phyloP scores from a whole-genome alignment of 2,113 vertebrate genomes.

The Strix uralensis region DNA sequence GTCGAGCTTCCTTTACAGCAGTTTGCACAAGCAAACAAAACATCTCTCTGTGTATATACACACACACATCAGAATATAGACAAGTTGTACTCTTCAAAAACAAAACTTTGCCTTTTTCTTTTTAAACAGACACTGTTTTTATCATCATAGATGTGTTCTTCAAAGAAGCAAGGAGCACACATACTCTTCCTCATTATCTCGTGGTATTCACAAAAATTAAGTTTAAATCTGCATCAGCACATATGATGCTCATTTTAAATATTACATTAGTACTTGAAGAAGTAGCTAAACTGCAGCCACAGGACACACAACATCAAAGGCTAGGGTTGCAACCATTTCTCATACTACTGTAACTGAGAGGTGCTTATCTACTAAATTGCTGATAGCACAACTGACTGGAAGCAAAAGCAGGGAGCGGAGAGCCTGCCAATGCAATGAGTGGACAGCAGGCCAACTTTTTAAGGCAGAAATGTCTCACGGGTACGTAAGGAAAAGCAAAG shows the following conservation, averaged over 20 bases:
- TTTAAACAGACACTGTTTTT: not conserved
- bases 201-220: not conserved
- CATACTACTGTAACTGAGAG: not conserved
- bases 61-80: accelerated
- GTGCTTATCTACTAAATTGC: not conserved
- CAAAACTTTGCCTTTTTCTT: not conserved
- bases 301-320: not conserved
- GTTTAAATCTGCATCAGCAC: not conserved
- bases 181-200: not conserved
- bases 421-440: not conserved
- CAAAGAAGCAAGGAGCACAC: not conserved
- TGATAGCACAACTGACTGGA: not conserved
- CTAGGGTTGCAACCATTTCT: not conserved
- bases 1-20: not conserved
- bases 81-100: not conserved
- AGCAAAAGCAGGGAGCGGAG: not conserved
- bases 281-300: not conserved
- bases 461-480: not conserved
- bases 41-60: not conserved
- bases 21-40: not conserved
- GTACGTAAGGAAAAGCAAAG: not conserved
- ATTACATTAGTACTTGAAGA: not conserved
- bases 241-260: not conserved
- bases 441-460: not conserved
- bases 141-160: not conserved